Percentiles rank a stretch among this genome's conserved stretches.
These are phyloP conservation scores for Myotis yumanensis DNA, from an alignment of 2,113 vertebrate genomes.

Conservation along the genomic window DNA sequence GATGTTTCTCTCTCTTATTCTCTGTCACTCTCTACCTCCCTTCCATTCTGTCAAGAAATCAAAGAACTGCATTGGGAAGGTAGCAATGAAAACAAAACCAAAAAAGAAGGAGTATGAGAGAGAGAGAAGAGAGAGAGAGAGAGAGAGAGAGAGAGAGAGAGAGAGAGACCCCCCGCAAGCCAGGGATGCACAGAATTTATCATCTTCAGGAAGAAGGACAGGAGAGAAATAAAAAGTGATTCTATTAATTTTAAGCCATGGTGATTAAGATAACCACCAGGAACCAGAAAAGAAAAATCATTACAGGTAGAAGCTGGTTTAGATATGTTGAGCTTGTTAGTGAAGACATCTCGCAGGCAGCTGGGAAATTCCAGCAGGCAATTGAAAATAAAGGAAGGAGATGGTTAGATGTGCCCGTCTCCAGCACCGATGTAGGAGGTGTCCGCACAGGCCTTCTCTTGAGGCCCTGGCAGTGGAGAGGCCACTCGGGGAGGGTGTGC, in stretches of 20 bases:
- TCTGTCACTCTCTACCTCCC: too few species aligned
- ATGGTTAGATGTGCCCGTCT: neutral
- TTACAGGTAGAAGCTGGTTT: neutral
- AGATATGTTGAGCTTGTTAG: neutral
- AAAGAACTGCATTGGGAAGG: neutral
- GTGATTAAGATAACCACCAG: conserved; percentile 32
- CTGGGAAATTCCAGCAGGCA: conserved; percentile 13
- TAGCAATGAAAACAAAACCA: neutral
- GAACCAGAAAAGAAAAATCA: conserved; percentile 25
- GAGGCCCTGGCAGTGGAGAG: neutral
- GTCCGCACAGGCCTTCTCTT: neutral
- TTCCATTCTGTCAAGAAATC: conserved; percentile 8
- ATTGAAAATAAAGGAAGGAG: neutral
- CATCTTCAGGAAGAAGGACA: neutral
- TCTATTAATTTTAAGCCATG: neutral
- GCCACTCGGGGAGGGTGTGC: neutral
- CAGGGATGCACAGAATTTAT: neutral
- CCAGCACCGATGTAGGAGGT: neutral
- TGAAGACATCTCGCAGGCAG: neutral
- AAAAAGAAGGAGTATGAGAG: neutral
- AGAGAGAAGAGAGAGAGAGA: too few species aligned
- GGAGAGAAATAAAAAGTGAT: conserved; percentile 1
- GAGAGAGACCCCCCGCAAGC: neutral
- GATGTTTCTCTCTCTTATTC: too few species aligned
- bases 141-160: too few species aligned